These are phyloP conservation scores for Saccostrea glomerata DNA, from an alignment of 1,140 invertebrate species.

Conservation along the genomic window DNA sequence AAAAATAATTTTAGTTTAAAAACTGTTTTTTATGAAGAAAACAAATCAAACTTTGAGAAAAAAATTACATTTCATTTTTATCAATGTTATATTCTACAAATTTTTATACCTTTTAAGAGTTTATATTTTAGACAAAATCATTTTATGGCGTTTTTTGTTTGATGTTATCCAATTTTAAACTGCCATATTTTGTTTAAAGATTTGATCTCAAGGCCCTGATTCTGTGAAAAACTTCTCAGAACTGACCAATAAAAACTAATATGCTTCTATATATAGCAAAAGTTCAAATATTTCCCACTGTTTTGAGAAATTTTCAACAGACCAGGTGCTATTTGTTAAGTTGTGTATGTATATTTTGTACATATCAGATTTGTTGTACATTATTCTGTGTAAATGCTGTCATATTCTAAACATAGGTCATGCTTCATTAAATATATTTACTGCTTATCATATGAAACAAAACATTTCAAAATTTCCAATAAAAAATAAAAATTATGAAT, in stretches of 20 bases:
- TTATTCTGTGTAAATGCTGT: background rate
- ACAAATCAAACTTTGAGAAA: too few species aligned
- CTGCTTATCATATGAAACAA: slow-evolving; percentile 37
- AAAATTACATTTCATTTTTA: slow-evolving; percentile 1
- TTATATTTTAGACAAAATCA: background rate
- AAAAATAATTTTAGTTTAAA: too few species aligned
- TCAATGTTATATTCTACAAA: slow-evolving; percentile 22
- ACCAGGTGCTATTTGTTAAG: slow-evolving; percentile 24
- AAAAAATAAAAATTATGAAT: slow-evolving; percentile 39
- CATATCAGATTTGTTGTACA: slow-evolving; percentile 26
- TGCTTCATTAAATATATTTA: slow-evolving; percentile 17
- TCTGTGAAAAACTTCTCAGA: background rate
- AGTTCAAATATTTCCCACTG: background rate
- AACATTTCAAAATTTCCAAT: slow-evolving; percentile 21
- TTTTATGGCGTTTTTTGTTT: slow-evolving; percentile 25
- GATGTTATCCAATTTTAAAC: slow-evolving; percentile 9
- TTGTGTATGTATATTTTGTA: slow-evolving; percentile 26
- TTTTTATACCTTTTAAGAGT: slow-evolving; percentile 16
- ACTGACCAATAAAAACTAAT: background rate
- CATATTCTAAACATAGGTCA: background rate
- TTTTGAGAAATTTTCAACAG: background rate
- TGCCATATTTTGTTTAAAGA: background rate
- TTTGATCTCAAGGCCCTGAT: background rate
- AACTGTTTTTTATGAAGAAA: background rate
- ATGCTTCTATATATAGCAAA: background rate